A percentile compares a stretch with the other conserved stretches of the same genome.
phyloP scores from a whole-genome alignment of 2,888 invertebrate species.

The Leucoma salicis region DNA sequence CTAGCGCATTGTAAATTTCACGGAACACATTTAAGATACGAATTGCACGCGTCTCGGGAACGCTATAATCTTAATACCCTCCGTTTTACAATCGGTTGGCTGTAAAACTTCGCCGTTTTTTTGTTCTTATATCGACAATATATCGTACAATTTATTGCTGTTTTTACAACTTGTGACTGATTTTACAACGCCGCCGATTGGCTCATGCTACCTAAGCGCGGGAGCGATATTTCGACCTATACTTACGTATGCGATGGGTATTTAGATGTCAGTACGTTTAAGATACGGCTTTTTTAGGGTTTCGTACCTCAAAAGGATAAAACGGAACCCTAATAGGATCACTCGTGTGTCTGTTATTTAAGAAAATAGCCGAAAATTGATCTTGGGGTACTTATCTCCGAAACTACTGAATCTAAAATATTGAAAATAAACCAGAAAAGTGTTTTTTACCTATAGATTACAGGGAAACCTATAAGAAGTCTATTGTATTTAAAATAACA shows the following conservation, averaged over 20 bases:
- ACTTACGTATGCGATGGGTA: conserved; percentile 21
- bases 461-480: too few relatives aligned
- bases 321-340: too few relatives aligned
- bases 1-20: conserved; percentile 43
- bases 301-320: too few relatives aligned
- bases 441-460: too few relatives aligned
- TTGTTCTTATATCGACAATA: conserved; percentile 62
- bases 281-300: too few relatives aligned
- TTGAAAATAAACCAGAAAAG: too few relatives aligned
- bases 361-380: too few relatives aligned
- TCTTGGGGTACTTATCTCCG: too few relatives aligned
- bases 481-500: too few relatives aligned
- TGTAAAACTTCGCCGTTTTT: conserved; percentile 49
- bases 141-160: conserved; percentile 68
- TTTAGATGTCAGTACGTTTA: conserved; percentile 19
- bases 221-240: conserved; percentile 37
- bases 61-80: conserved; percentile 49
- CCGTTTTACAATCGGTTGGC: conserved; percentile 68
- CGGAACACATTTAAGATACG: conserved; percentile 52
- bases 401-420: too few relatives aligned
- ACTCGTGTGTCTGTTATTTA: too few relatives aligned
- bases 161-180: conserved; percentile 76
- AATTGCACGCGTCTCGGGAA: conserved; percentile 47
- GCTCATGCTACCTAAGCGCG: conserved; percentile 37
- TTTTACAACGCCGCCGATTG: conserved; percentile 71